phyloP scores from a whole-genome alignment of 2,888 invertebrate genomes.

The Trichopria drosophilae region DNA sequence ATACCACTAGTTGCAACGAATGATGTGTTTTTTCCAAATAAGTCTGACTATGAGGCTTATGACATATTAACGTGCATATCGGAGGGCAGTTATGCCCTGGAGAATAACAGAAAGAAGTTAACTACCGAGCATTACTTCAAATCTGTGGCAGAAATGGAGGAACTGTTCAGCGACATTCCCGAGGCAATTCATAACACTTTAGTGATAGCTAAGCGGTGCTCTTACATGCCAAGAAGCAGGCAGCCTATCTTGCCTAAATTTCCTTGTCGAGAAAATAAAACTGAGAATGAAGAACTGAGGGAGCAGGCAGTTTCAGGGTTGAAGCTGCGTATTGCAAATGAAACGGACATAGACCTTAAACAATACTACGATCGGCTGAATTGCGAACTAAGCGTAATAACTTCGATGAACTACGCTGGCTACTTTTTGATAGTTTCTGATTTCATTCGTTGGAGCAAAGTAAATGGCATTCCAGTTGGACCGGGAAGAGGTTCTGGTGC shows the following conservation, averaged over 20 bases:
- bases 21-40: slow-evolving; percentile 15
- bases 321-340: slow-evolving; percentile 16
- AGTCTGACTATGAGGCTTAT: slow-evolving; percentile 16
- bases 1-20: slow-evolving; percentile 22
- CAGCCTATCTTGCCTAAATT: slow-evolving; percentile 20
- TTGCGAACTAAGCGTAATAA: slow-evolving; percentile 15
- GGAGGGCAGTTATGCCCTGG: slow-evolving; percentile 17
- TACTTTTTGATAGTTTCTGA: slow-evolving; percentile 22
- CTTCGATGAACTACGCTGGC: slow-evolving; percentile 15
- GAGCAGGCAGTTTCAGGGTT: slow-evolving; percentile 21
- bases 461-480: slow-evolving; percentile 19
- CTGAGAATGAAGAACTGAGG: slow-evolving; percentile 23
- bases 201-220: slow-evolving; percentile 21
- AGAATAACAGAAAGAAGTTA: slow-evolving; percentile 15
- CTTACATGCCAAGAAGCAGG: slow-evolving; percentile 20
- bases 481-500: slow-evolving; percentile 21
- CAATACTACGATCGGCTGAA: slow-evolving; percentile 19
- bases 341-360: slow-evolving; percentile 15
- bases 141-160: not conserved
- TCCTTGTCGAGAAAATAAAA: slow-evolving; percentile 23
- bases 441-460: slow-evolving; percentile 20
- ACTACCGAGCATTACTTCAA: slow-evolving; percentile 17
- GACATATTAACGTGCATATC: slow-evolving; percentile 18
- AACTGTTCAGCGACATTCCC: slow-evolving; percentile 15
- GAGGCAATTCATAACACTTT: slow-evolving; percentile 20